Percentiles rank a stretch among this genome's conserved stretches.
phyloP scores from a whole-genome alignment of 2,888 invertebrate genomes.

The Yponomeuta evonymella region DNA sequence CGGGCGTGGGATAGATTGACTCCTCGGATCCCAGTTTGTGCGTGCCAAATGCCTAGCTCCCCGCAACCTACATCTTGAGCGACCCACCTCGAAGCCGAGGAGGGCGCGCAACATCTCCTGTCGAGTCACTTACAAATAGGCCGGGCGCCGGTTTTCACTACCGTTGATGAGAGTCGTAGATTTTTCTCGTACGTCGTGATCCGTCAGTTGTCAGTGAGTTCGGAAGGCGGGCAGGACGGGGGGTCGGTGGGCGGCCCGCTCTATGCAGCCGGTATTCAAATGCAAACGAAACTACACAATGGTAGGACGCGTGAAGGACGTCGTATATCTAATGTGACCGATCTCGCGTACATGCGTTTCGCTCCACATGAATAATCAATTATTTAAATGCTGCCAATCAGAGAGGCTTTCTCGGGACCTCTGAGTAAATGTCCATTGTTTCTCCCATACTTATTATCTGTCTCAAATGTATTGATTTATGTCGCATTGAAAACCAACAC shows the following conservation, averaged over 20 bases:
- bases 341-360: constrained; percentile 66
- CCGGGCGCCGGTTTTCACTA: not conserved
- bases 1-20: constrained; percentile 39
- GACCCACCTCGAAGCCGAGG: no score
- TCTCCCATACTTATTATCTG: constrained; percentile 31
- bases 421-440: constrained; percentile 40
- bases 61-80: no score
- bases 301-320: constrained; percentile 75
- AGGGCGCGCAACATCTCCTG: not conserved
- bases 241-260: constrained; percentile 56
- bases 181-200: constrained; percentile 2
- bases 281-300: constrained; percentile 70
- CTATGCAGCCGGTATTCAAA: constrained; percentile 64
- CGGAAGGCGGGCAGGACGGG: constrained; percentile 43
- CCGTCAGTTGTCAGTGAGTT: constrained; percentile 39
- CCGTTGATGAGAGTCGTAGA: not conserved
- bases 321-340: constrained; percentile 66
- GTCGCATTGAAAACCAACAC: constrained; percentile 49
- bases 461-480: constrained; percentile 29
- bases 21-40: constrained; percentile 27
- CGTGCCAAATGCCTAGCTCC: constrained; percentile 13
- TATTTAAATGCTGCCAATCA: constrained; percentile 69
- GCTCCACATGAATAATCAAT: constrained; percentile 74
- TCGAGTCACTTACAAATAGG: not conserved
- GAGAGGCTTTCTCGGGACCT: constrained; percentile 54